Percentiles rank a stretch among this genome's conserved stretches.
Evolutionary conservation across 2,888 invertebrate genomes (phyloP).

Genomic region (Arctia plantaginis): DNA sequence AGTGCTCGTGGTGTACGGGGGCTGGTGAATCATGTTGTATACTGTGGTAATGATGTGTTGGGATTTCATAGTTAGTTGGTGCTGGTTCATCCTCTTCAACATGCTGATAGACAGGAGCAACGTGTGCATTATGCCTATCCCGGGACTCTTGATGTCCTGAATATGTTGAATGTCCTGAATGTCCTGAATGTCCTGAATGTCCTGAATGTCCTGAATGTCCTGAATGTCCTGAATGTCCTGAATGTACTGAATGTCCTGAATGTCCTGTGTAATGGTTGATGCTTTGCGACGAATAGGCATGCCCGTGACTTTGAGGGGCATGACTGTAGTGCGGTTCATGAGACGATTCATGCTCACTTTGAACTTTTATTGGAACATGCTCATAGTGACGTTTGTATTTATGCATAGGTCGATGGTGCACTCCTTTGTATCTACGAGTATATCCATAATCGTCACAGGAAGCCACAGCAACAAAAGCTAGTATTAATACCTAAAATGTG

Average conservation of each 20-base stretch:
- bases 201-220: too few species aligned
- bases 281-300: conserved; percentile 69
- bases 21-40: conserved; percentile 46
- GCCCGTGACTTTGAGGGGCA: conserved; percentile 45
- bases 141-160: conserved; percentile 63
- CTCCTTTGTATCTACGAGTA: conserved; percentile 59
- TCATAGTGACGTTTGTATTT: conserved; percentile 65
- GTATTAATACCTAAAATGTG: conserved; percentile 64
- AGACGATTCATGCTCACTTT: conserved; percentile 56
- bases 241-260: conserved; percentile 54
- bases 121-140: conserved; percentile 61
- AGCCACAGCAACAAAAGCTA: conserved; percentile 61
- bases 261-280: conserved; percentile 64
- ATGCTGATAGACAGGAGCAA: conserved; percentile 68
- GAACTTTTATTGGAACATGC: conserved; percentile 53
- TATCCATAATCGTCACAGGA: conserved; percentile 68
- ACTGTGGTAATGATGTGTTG: conserved; percentile 47
- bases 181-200: too few species aligned
- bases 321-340: conserved; percentile 36
- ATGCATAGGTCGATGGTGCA: conserved; percentile 65
- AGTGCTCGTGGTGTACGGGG: conserved; percentile 59
- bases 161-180: conserved; percentile 56
- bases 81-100: conserved; percentile 57
- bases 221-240: too few species aligned
- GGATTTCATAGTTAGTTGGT: conserved; percentile 38